Base-by-base conservation (phyloP, 2,113 vertebrate genomes). In the Madoqua kirkii region DNA sequence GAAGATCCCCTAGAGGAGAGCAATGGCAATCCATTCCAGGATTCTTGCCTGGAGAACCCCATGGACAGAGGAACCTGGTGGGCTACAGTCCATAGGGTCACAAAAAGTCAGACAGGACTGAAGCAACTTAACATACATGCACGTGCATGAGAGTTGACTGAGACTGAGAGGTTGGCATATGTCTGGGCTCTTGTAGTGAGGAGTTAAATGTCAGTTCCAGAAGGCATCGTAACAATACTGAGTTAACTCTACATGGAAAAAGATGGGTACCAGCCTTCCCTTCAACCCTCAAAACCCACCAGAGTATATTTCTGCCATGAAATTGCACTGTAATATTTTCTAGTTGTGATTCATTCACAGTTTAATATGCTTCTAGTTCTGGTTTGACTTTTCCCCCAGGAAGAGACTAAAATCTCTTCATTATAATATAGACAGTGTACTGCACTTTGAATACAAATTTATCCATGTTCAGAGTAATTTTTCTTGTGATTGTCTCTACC, bases 401-500 rank as follows among this genome's bases (percentile, higher is more conserved):
- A 98, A 98, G 96, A 93, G 97, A 97, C 98, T 98, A 98, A 98
- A 99, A 98, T 98, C 98, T 98, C 98, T 98, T 98, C 98, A 99
- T 99, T 99, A 98, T 98, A 94, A 98, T 98, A 98, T 98, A 99
- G 98, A 98, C 98, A 97, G 98, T 60, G 97, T 82, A 27, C 93
- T 98, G 93, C 98, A 98, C 98, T 98, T 98, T 97, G 99, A 99
- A 99, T 99, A 99, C 99, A 99, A 99, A 99, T 99, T 98, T 97
- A 98, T 98, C 98, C 98, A 98, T 99, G 98, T 98, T 98, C 98
- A 93, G 98, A 98, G 98, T 98, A 98, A 98, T 99, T 99, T 98
- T 99, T 99, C 98, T 98, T 98, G 98, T 97, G 98, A 98, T 99
- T 99, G 98, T 99, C 98, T 99, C 98, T 99, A 98, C 98, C 99